phyloP scores from a whole-genome alignment of 2,797 vertebrate genomes.

The Poecilia picta region DNA sequence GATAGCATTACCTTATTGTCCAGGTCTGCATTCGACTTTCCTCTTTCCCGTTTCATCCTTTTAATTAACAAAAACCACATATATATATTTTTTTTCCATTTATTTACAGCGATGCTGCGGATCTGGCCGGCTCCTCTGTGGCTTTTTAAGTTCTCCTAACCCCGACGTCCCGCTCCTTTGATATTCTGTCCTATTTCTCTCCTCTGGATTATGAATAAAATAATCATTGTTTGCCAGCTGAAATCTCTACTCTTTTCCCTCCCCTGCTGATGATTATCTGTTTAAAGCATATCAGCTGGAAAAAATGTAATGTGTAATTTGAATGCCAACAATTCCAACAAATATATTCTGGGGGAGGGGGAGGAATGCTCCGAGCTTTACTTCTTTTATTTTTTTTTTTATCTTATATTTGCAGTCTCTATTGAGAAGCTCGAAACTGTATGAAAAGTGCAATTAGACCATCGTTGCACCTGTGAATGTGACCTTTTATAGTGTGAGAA shows the following conservation, averaged over 20 bases:
- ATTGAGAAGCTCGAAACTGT: constrained; percentile 64
- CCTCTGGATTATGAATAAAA: constrained; percentile 78
- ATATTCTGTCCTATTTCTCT: constrained; percentile 60
- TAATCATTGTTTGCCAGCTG: constrained; percentile 78
- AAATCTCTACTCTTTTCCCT: constrained; percentile 79
- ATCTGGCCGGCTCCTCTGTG: constrained; percentile 30
- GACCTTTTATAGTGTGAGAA: constrained; percentile 70
- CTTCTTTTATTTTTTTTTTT: constrained; percentile 65
- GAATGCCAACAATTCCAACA: constrained; percentile 78
- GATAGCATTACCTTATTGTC: constrained; percentile 35
- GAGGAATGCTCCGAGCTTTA: constrained; percentile 62
- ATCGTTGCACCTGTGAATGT: constrained; percentile 67
- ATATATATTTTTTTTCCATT: constrained; percentile 1
- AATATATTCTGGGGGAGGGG: constrained; percentile 59
- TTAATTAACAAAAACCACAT: constrained; percentile 15
- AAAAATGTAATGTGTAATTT: constrained; percentile 79
- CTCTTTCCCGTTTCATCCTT: constrained; percentile 34
- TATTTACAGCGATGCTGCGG: constrained; percentile 27
- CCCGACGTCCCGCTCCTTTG: constrained; percentile 63
- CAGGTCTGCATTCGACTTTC: constrained; percentile 24
- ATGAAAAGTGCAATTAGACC: constrained; percentile 76
- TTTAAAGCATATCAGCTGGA: constrained; percentile 83
- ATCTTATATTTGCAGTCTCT: constrained; percentile 72
- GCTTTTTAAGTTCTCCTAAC: constrained; percentile 35
- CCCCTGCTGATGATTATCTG: constrained; percentile 79